Base-by-base conservation (phyloP, 2,888 invertebrate species). In the Epicampocera succincta region DNA sequence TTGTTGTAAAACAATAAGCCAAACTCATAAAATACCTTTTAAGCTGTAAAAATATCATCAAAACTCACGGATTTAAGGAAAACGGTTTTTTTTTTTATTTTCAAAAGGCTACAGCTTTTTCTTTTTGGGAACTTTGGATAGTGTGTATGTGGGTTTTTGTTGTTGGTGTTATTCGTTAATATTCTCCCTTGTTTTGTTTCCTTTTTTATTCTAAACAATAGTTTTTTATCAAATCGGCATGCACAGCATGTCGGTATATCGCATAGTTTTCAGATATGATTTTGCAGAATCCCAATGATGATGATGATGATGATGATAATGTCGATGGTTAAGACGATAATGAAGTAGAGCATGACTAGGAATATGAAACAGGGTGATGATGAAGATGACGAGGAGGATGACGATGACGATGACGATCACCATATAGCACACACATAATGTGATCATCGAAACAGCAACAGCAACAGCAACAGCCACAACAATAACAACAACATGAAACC, bases 1-100 rank as follows among this genome's bases (percentile, higher is more conserved):
- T 52, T 48, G n/a, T 58, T 15, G 29, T 88, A 86, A 87, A 87
- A 88, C 89, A 89, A 88, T 87, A 86, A 88, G 85, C 85, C 85
- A 86, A 87, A 86, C 87, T 89, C 88, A 88, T 89, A 89, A 89
- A 89, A 89, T 87, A 87, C 88, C 87, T 89, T 89, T 89, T 89
- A 89, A 89, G 89, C 88, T 89, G 89, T 89, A 89, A 89, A 89
- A 88, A 87, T 88, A 89, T 89, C 88, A 89, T 89, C 87, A 87
- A 87, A 81, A 71, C 56, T 77, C 63, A 42, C 25, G 44, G 44
- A 56, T 58, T 63, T 46, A 15, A 12, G 17, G n/a, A n/a, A 52
- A 11, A 48, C 56, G 48, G 12, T n/a, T 52, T 72, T 56, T 68
- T 52, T 48, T 63, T 56, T 54, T 29, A 52, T 44, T 60, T 60